Evolutionary conservation across 2,113 vertebrate genomes (phyloP).

Genomic region (Hylia prasina): DNA sequence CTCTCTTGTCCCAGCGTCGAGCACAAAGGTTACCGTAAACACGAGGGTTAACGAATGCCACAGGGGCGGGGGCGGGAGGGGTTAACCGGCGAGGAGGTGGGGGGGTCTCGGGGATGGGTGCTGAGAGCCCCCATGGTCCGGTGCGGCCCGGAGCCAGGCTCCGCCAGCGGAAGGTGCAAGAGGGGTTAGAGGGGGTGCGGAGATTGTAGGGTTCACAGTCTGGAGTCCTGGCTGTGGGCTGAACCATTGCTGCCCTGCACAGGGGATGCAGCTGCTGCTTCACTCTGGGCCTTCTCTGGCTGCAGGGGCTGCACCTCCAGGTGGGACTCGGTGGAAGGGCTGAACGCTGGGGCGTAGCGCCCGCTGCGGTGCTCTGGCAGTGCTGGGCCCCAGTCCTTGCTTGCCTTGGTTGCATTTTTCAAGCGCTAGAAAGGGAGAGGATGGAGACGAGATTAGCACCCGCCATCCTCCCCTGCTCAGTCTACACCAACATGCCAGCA

Average conservation of each 20-base stretch:
- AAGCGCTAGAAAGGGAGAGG: conserved; percentile 77
- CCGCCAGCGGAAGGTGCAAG: conserved; percentile 63
- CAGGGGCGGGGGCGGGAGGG: not conserved
- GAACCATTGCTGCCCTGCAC: conserved; percentile 91
- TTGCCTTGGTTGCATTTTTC: conserved; percentile 86
- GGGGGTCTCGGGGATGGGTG: not conserved
- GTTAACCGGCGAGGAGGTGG: conserved; percentile 6
- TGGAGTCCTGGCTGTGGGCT: conserved; percentile 89
- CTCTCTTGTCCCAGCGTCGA: conserved; percentile 50
- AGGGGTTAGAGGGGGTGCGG: conserved; percentile 40
- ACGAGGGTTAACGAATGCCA: conserved; percentile 53
- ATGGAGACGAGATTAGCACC: not conserved
- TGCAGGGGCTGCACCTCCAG: conserved; percentile 84
- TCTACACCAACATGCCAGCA: not conserved
- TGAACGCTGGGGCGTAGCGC: conserved; percentile 78
- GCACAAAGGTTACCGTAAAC: conserved; percentile 60
- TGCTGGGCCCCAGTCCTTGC: conserved; percentile 92
- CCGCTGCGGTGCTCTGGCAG: conserved; percentile 91
- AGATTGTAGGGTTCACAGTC: conserved; percentile 68
- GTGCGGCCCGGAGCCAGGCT: conserved; percentile 53
- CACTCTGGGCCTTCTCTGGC: conserved; percentile 82
- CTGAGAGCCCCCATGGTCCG: conserved; percentile 22
- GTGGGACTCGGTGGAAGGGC: conserved; percentile 73
- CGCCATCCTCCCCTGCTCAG: not conserved
- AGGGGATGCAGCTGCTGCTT: conserved; percentile 72